Base-by-base conservation (phyloP, 2,797 vertebrate species). In the Netta rufina region DNA sequence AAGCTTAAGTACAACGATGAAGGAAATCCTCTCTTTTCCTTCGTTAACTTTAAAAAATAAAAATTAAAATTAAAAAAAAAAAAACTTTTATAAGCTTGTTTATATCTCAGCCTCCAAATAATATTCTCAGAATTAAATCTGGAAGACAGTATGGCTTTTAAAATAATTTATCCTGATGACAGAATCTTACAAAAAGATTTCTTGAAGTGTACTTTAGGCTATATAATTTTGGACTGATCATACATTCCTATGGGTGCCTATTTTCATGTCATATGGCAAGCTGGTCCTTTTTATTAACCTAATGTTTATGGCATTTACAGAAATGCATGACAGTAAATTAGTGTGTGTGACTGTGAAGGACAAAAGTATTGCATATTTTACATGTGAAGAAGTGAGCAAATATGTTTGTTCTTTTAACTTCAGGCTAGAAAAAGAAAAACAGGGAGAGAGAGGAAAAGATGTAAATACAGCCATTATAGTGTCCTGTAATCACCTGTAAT, bases 1-100 rank as follows among this genome's bases (percentile, higher is more conserved):
- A 74, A 77, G 93, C 87, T 95, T 90, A 79, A 93, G 71, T 72
- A 51, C 81, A 85, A 98, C 97, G 97, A 97, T 74, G 58, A 14
- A 87, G 28, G 9, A 66, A 83, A 85, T 33, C 3, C 27, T 85
- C 27, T 70, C 5, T 17, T 84, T 57, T 25, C n/a, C 19, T 3
- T 67, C 61, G 43, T 57, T 3, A 71, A 36, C 7, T 4, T 79
- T 60, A 70, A 30, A 32, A 43, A 43, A 49, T 24, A 8, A 25
- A 25, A 24, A 49, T 47, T 6, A 49, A 49, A 47, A 49, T 21
- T 22, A 25, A 49, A 49, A 49, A 49, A 25, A 49, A 13, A 49
- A 49, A 2, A 49, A 15, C 60, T 65, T 74, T 85, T 91, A 56
- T 57, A 87, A 87, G 4, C 5, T 7, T 61, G 3, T 39, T 61